phyloP scores from a whole-genome alignment of 2,888 invertebrate genomes.

The Spisula solida region DNA sequence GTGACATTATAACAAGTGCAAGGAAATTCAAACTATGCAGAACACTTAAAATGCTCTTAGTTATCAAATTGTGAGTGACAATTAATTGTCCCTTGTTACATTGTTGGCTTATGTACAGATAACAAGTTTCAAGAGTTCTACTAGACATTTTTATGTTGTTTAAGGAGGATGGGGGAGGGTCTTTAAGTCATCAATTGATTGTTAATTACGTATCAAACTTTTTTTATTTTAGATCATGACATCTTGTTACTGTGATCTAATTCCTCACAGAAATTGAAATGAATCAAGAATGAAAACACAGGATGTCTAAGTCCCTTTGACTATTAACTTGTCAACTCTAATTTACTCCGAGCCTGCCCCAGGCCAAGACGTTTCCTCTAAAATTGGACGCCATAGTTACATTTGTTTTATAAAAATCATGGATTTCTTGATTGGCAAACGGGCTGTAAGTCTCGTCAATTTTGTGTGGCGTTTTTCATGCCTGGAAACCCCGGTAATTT shows the following conservation, averaged over 20 bases:
- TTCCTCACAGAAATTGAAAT: background rate
- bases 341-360: background rate
- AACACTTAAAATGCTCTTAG: too few relatives aligned
- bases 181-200: background rate
- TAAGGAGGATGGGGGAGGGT: too few relatives aligned
- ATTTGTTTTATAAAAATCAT: constrained; percentile 1
- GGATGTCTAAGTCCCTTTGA: background rate
- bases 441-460: constrained; percentile 7
- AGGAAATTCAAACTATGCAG: too few relatives aligned
- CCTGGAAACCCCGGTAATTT: constrained; percentile 1
- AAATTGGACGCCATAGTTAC: background rate
- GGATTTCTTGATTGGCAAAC: background rate
- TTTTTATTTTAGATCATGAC: background rate
- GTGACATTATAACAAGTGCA: too few relatives aligned
- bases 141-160: too few relatives aligned
- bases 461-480: background rate
- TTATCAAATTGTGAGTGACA: too few relatives aligned
- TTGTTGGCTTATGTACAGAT: too few relatives aligned
- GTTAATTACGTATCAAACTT: background rate
- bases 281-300: background rate
- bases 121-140: too few relatives aligned
- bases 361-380: background rate
- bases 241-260: background rate
- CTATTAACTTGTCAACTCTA: constrained; percentile 19
- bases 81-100: too few relatives aligned